These are phyloP conservation scores for Proterorhinus semilunaris DNA, from an alignment of 2,113 vertebrate species.

Conservation along the genomic window DNA sequence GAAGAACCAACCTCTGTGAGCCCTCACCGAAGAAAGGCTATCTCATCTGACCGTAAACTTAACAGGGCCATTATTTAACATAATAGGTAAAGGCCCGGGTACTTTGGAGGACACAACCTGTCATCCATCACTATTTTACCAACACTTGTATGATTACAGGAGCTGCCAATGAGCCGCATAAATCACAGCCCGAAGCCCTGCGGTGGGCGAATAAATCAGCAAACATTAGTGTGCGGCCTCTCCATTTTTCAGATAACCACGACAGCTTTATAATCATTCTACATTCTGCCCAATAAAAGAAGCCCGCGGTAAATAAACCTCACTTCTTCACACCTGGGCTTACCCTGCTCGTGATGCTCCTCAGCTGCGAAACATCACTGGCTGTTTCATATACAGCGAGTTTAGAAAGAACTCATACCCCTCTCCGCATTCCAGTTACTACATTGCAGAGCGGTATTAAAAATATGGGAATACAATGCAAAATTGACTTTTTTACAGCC, in stretches of 20 bases:
- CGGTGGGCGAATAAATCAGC: conserved; percentile 67
- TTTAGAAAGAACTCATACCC: too few species aligned
- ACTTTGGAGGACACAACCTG: conserved; percentile 55
- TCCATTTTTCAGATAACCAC: conserved; percentile 70
- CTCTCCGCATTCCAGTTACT: too few species aligned
- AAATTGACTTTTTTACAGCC: too few species aligned
- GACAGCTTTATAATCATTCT: conserved; percentile 69
- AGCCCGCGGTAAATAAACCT: conserved; percentile 61
- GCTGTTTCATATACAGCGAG: background rate
- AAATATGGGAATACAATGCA: too few species aligned
- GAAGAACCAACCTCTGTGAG: background rate
- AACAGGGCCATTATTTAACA: conserved; percentile 51
- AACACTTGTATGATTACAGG: conserved; percentile 69
- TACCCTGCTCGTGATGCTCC: conserved; percentile 44
- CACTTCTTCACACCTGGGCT: conserved; percentile 53
- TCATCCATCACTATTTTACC: conserved; percentile 72
- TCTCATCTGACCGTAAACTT: conserved; percentile 30
- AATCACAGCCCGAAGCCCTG: conserved; percentile 57
- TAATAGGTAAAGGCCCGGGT: conserved; percentile 55
- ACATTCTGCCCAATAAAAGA: conserved; percentile 64
- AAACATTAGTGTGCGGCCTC: conserved; percentile 57
- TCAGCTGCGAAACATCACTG: conserved; percentile 57
- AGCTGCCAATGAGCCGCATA: conserved; percentile 55
- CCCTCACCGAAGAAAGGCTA: conserved; percentile 14
- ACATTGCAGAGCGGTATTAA: too few species aligned